Evolutionary conservation across 2,797 vertebrate species (phyloP).

Genomic region (Sebastes vulpes): DNA sequence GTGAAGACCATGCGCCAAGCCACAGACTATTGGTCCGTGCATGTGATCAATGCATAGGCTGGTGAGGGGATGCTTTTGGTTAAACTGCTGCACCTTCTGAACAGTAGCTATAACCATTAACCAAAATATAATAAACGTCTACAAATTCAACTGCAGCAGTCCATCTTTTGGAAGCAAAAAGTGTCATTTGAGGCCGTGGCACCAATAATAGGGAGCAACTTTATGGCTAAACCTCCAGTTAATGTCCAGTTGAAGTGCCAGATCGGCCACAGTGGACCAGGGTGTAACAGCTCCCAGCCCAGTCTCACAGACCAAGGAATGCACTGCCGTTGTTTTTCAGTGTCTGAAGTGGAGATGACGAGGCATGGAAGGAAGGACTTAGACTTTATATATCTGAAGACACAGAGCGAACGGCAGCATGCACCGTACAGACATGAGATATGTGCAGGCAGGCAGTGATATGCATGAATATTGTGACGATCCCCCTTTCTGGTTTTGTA

Average conservation of each 20-base stretch:
- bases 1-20: too few relatives aligned
- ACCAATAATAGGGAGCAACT: background rate
- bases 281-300: slow-evolving; percentile 25
- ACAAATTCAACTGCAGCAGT: background rate
- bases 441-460: background rate
- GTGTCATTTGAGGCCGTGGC: background rate
- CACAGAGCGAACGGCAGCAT: background rate
- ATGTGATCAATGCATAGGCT: too few relatives aligned
- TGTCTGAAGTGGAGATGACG: background rate
- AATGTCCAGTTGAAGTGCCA: slow-evolving; percentile 41
- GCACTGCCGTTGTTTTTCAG: background rate
- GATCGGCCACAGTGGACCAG: slow-evolving; percentile 40
- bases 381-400: background rate
- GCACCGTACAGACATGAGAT: background rate
- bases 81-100: too few relatives aligned
- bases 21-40: too few relatives aligned
- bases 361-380: slow-evolving; percentile 8
- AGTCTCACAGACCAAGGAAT: slow-evolving; percentile 27
- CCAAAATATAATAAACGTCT: background rate
- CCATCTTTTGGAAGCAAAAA: background rate
- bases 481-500: too few relatives aligned
- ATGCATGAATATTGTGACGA: background rate
- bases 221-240: slow-evolving; percentile 14
- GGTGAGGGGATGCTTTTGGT: too few relatives aligned
- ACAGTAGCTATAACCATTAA: background rate